These are phyloP conservation scores for Porites rus DNA, from an alignment of 92 coral and sea anemone genomes.

Conservation along the genomic window DNA sequence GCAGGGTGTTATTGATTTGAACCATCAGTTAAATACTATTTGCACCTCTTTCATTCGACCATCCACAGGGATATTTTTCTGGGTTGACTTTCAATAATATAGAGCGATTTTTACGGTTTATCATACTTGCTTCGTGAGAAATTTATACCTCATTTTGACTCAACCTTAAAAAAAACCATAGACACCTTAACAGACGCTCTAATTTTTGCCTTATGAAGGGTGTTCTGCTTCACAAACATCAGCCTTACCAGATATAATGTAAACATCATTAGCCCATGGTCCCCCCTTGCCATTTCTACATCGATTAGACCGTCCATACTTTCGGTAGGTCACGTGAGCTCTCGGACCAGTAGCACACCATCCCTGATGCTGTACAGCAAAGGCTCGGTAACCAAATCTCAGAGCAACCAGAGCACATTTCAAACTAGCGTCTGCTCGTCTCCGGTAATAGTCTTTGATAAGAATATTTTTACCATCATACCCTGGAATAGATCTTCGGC, in stretches of 20 bases:
- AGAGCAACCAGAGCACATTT: conserved; percentile 43
- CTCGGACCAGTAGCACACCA: conserved; percentile 60
- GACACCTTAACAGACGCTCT: too few relatives aligned
- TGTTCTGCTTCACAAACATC: background rate
- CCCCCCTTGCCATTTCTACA: conserved; percentile 73
- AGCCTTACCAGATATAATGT: conserved; percentile 27
- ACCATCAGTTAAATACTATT: too few relatives aligned
- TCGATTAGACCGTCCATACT: conserved; percentile 58
- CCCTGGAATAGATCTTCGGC: conserved; percentile 42
- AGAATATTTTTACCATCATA: conserved; percentile 30
- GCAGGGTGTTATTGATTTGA: too few relatives aligned
- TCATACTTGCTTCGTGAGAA: background rate
- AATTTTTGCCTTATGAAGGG: too few relatives aligned
- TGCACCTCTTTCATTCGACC: too few relatives aligned
- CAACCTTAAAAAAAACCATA: too few relatives aligned
- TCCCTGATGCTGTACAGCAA: conserved; percentile 67
- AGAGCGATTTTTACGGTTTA: too few relatives aligned
- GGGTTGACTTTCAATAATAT: too few relatives aligned
- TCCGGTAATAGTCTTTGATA: conserved; percentile 26
- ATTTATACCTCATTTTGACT: too few relatives aligned
- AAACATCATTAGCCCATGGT: conserved; percentile 69
- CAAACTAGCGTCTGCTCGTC: conserved; percentile 45
- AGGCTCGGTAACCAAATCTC: conserved; percentile 26
- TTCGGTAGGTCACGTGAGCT: conserved; percentile 68
- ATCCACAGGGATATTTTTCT: too few relatives aligned